phyloP scores from a whole-genome alignment of 1,140 invertebrate genomes.

The Caerostris extrusa region DNA sequence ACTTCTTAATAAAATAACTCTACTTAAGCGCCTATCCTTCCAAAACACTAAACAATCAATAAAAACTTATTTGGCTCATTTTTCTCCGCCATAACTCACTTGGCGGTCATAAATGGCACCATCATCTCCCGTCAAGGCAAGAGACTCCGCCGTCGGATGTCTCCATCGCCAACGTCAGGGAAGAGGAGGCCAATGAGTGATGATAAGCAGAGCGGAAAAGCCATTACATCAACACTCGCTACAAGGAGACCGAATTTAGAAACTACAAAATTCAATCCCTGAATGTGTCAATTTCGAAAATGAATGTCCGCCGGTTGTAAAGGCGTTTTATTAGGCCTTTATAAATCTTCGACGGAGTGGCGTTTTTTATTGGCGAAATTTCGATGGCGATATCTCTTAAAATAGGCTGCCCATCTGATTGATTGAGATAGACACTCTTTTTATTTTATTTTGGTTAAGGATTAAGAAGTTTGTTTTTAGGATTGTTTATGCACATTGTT shows the following conservation, averaged over 20 bases:
- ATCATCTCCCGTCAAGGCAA: neutral
- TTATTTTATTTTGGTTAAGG: conserved; percentile 30
- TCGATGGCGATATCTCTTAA: conserved; percentile 45
- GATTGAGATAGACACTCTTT: conserved; percentile 10
- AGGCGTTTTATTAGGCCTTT: conserved; percentile 65
- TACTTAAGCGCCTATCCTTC: too few relatives aligned
- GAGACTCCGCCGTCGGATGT: neutral
- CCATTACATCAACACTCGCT: conserved; percentile 68
- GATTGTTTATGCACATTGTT: conserved; percentile 11
- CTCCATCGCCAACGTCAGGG: conserved; percentile 56
- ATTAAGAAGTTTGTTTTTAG: neutral
- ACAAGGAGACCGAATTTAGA: conserved; percentile 49
- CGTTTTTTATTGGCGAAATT: conserved; percentile 66
- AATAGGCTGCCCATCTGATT: conserved; percentile 35
- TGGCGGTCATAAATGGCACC: conserved; percentile 25
- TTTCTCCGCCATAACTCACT: neutral
- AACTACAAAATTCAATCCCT: conserved; percentile 72
- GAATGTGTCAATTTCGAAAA: conserved; percentile 67
- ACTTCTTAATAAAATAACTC: too few relatives aligned
- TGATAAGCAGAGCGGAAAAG: conserved; percentile 62
- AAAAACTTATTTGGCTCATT: conserved; percentile 18
- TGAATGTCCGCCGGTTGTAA: conserved; percentile 69
- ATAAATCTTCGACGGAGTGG: conserved; percentile 59
- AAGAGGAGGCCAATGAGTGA: conserved; percentile 57
- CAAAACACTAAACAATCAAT: neutral